Evolutionary conservation across 1,140 invertebrate genomes (phyloP), one percentile per base, ranked within the genome.

Genomic region (Drosophila oshimai): DNA sequence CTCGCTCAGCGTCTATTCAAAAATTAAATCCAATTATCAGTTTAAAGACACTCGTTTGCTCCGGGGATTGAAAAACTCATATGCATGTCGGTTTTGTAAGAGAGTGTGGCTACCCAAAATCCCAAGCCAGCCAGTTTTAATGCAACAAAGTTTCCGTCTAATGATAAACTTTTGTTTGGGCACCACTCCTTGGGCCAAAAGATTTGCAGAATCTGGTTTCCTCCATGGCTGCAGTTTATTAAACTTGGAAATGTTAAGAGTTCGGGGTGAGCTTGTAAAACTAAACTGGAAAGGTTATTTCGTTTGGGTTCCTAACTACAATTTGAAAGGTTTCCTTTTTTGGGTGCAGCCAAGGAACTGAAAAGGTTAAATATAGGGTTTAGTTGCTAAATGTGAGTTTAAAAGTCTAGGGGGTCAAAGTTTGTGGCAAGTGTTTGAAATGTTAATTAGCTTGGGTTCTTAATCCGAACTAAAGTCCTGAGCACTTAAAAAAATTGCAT

Each of bases 11-110:
- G 67, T 47, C 74, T 87, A 74, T 75, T 87, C 81, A 87, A 87
- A 87, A 87, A 87, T 87, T 87, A 88, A 87, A 87, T 87, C 81
- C 83, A 87, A 87, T 87, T 87, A 87, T 87, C 81, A 88, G 81
- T 87, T 81, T 77, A 87, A 87, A 74, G 73, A 78, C 81, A 86
- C 73, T 86, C 83, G 73, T 65, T 65, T 67, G 44, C 62, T 65
- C 34, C 60, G 17, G 62, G 62, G 62, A 67, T 67, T 50, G 49
- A 44, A 17, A 37, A 41, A 47, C 44, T 67, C 62, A 67, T 65
- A 47, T 67, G 62, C 61, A 39, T 29, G 58, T 6, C 18, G 28
- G 53, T 13, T 3, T 12, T 39, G 15, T 20, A 6, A n/a, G 22
- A 12, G 12, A 26, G 15, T 17, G 18, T 13, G 17, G 24, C 20